Evolutionary conservation across 2,888 invertebrate species (phyloP).

Genomic region (Rugalucina vietnamica): DNA sequence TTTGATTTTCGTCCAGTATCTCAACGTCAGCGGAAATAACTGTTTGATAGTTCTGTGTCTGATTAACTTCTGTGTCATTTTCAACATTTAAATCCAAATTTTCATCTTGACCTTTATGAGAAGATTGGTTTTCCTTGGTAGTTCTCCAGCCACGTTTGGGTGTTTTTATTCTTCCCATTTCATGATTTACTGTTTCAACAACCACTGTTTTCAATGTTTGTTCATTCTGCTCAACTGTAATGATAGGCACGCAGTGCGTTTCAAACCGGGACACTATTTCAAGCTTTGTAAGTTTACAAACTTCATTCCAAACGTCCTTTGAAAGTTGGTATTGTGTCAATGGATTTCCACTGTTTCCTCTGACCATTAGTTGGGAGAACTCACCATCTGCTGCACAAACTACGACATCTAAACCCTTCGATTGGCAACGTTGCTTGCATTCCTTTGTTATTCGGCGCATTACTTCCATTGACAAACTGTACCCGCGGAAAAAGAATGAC

Average conservation of each 20-base stretch:
- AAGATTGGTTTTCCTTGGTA: background rate
- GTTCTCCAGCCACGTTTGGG: background rate
- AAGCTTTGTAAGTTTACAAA: background rate
- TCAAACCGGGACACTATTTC: background rate
- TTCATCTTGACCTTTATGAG: background rate
- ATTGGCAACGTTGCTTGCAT: background rate
- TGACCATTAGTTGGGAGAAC: constrained; percentile 26
- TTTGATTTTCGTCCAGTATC: background rate
- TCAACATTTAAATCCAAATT: background rate
- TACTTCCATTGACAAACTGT: constrained; percentile 38
- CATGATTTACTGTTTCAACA: background rate
- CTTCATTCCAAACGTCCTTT: constrained; percentile 31
- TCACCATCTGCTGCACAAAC: constrained; percentile 29
- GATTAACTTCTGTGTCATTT: background rate
- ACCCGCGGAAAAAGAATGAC: constrained; percentile 38
- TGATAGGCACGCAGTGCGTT: background rate
- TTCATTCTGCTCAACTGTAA: background rate
- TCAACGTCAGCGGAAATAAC: background rate
- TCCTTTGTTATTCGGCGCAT: constrained; percentile 21
- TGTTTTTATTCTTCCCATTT: background rate
- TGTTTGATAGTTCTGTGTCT: background rate
- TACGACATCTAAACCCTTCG: constrained; percentile 16
- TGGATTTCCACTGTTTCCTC: constrained; percentile 3
- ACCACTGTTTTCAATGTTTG: background rate
- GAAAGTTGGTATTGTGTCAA: constrained; percentile 32